Conservation (phyloP, 1,140 invertebrate genomes). For the Calosoma granatense region DNA sequence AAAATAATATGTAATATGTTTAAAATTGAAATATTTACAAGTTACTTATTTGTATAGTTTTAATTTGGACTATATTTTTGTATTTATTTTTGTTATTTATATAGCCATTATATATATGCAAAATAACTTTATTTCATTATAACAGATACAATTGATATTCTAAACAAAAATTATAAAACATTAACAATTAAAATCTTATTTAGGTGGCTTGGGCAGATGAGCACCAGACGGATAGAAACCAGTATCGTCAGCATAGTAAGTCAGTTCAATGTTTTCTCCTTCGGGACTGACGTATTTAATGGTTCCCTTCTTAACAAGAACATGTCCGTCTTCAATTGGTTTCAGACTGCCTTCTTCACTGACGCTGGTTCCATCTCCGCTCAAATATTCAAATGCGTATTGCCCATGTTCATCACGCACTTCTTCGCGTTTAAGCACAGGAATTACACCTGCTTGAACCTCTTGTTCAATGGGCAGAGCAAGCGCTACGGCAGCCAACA, state of each 20-base stretch:
- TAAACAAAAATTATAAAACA: too few species aligned
- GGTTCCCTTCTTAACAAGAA: slow-evolving; percentile 18
- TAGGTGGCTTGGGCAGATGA: slow-evolving; percentile 29
- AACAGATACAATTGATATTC: too few species aligned
- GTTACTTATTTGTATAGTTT: too few species aligned
- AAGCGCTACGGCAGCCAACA: slow-evolving; percentile 8
- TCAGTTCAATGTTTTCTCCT: slow-evolving; percentile 26
- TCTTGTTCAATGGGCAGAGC: slow-evolving; percentile 11
- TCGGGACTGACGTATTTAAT: slow-evolving; percentile 32
- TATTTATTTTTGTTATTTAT: too few species aligned
- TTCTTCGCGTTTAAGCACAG: slow-evolving; percentile 14
- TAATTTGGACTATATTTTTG: too few species aligned
- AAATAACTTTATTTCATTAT: too few species aligned
- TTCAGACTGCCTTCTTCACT: slow-evolving; percentile 17
- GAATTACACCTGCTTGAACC: slow-evolving; percentile 14
- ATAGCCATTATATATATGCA: too few species aligned
- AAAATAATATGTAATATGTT: too few species aligned
- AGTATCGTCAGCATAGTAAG: slow-evolving; percentile 17
- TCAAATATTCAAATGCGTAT: slow-evolving; percentile 16
- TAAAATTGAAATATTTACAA: too few species aligned
- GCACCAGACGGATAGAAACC: slow-evolving; percentile 21
- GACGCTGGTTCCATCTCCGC: slow-evolving; percentile 17
- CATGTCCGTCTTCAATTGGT: slow-evolving; percentile 15
- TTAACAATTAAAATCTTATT: too few species aligned
- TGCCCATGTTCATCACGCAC: slow-evolving; percentile 17